Conservation (phyloP, 1,140 invertebrate species). For the Rhagoletis pomonella region DNA sequence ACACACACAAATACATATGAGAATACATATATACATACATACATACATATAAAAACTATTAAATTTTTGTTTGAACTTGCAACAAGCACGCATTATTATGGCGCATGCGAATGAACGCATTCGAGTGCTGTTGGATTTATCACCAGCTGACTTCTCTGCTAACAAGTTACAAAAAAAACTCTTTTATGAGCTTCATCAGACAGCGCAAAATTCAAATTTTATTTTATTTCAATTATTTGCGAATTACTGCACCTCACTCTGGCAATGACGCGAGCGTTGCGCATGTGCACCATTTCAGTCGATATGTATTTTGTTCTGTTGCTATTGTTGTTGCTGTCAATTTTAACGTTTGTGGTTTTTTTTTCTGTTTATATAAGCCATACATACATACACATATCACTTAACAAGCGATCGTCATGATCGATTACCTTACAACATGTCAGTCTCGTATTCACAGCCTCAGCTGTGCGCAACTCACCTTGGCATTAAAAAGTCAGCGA, state of each 20-base stretch:
- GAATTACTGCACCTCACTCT: constrained; percentile 8
- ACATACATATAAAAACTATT: neutral
- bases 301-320: neutral
- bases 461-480: constrained; percentile 39
- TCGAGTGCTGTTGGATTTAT: constrained; percentile 31
- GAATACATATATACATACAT: neutral
- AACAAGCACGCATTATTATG: constrained; percentile 2
- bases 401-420: constrained; percentile 37
- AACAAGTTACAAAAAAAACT: neutral
- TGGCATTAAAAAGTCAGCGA: constrained; percentile 29
- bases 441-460: neutral
- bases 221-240: constrained; percentile 42
- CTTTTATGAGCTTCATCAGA: constrained; percentile 11
- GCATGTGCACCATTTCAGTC: neutral
- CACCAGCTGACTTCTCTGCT: constrained; percentile 1
- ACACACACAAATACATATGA: neutral
- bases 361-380: neutral
- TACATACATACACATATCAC: neutral
- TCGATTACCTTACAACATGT: constrained; percentile 45
- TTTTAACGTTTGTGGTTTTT: constrained; percentile 17
- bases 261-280: neutral
- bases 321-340: neutral
- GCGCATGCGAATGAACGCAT: neutral
- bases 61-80: neutral
- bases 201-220: constrained; percentile 18